A percentile compares a stretch with the other conserved stretches of the same genome.
phyloP scores from a whole-genome alignment of 2,113 vertebrate species.

The Engystomops pustulosus region DNA sequence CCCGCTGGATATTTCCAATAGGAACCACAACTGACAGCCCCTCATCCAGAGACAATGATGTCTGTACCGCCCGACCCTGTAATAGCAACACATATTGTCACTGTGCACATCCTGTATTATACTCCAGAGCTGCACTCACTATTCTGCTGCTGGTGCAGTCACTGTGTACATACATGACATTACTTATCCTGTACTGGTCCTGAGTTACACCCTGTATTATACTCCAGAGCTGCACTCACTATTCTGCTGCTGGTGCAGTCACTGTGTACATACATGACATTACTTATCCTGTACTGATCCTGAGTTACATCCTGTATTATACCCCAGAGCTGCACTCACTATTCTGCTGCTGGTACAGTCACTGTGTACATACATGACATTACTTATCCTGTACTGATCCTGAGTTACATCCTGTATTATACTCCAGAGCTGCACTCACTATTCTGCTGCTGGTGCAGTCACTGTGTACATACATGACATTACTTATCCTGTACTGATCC shows the following conservation, averaged over 20 bases:
- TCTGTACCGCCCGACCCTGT: conserved; percentile 87
- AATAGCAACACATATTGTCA: background rate
- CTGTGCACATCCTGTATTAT: background rate
- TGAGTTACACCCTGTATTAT: no score
- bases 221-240: no score
- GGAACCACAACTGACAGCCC: conserved; percentile 85
- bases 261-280: background rate
- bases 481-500: no score
- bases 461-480: background rate
- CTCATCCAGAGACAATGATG: conserved; percentile 82
- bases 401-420: no score
- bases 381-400: no score
- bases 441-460: background rate
- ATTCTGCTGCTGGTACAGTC: background rate
- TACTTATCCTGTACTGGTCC: background rate
- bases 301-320: no score
- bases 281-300: no score
- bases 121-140: no score
- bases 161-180: background rate
- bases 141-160: background rate
- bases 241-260: background rate
- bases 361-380: background rate
- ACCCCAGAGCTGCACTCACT: no score
- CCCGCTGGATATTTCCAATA: conserved; percentile 71
- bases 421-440: no score